These are phyloP conservation scores for Noctua janthina DNA, from an alignment of 2,888 invertebrate genomes.

Conservation along the genomic window DNA sequence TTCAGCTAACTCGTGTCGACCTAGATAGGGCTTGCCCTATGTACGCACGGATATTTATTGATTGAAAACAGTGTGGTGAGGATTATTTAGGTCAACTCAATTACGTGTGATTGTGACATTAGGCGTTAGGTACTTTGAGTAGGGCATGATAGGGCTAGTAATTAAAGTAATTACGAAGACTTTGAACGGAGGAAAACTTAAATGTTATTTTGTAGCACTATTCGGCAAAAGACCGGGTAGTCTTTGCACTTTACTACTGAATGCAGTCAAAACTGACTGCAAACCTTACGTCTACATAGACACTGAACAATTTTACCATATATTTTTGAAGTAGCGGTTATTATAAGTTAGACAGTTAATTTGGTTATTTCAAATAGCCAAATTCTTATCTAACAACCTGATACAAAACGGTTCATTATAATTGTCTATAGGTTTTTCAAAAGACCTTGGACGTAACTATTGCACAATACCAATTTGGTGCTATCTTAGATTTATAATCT, in stretches of 20 bases:
- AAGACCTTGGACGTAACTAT: conserved; percentile 49
- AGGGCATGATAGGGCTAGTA: conserved; percentile 19
- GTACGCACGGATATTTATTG: conserved; percentile 59
- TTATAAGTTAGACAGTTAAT: conserved; percentile 17
- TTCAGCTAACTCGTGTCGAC: conserved; percentile 66
- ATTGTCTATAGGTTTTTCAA: conserved; percentile 29
- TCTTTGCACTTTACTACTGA: neutral
- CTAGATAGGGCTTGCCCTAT: conserved; percentile 54
- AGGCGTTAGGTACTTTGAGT: conserved; percentile 24
- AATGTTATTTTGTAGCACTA: neutral
- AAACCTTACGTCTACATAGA: neutral
- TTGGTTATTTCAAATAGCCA: conserved; percentile 17
- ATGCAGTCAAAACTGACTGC: neutral
- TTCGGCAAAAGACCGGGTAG: neutral
- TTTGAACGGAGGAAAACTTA: conserved; percentile 5
- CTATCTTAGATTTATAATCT: conserved; percentile 53
- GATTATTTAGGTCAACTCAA: conserved; percentile 62
- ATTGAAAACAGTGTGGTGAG: conserved; percentile 56
- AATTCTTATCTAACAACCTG: conserved; percentile 19
- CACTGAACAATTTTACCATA: neutral
- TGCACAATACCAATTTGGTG: conserved; percentile 46
- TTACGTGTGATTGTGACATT: conserved; percentile 63
- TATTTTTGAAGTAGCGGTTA: neutral
- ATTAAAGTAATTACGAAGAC: conserved; percentile 20
- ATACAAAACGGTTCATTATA: conserved; percentile 10